Evolutionary conservation across 1,140 invertebrate genomes (phyloP), one percentile per base, ranked within the genome.

Genomic region (Antheraea pernyi): DNA sequence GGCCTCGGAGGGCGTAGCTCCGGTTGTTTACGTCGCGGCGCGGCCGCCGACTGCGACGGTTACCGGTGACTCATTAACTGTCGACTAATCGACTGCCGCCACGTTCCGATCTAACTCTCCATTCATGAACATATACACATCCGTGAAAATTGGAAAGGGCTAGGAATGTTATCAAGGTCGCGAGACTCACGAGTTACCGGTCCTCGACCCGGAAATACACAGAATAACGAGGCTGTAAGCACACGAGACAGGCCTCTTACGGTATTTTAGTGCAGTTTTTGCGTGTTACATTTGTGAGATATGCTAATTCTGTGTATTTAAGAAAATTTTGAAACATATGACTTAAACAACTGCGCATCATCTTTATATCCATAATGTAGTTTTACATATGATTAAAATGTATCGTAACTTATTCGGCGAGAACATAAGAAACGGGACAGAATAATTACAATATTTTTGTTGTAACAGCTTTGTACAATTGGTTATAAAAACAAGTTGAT

Each of bases 61-160:
- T 72, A 74, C 66, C 74, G 73, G 73, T 85, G 84, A 85, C 81
- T 88, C 86, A 86, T 76, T 73, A 78, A 77, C 82, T 75, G 74
- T 71, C 72, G 74, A 69, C 71, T 75, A 66, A 71, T 76, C 71
- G 64, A 69, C 59, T 70, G 70, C 71, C 74, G 65, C 71, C 70
- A 48, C 76, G 73, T 77, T 76, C 70, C 74, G 67, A 81, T 76
- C 59, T 46, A 70, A 75, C 77, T 74, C 69, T 61, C 72, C 59
- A 18, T 59, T 59, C 65, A 30, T 37, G 22, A 19, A 36, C 65
- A 58, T 53, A n/a, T 8, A 30, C 46, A 36, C 39, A 48, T 42
- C 67, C 65, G 65, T 59, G 61, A 72, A 78, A 72, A 68, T 63
- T 63, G 7, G 19, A 67, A 67, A 60, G 60, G 16, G 59, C 67